These are phyloP conservation scores for Leucoptera coffeella DNA, from an alignment of 2,888 invertebrate species.

Conservation along the genomic window DNA sequence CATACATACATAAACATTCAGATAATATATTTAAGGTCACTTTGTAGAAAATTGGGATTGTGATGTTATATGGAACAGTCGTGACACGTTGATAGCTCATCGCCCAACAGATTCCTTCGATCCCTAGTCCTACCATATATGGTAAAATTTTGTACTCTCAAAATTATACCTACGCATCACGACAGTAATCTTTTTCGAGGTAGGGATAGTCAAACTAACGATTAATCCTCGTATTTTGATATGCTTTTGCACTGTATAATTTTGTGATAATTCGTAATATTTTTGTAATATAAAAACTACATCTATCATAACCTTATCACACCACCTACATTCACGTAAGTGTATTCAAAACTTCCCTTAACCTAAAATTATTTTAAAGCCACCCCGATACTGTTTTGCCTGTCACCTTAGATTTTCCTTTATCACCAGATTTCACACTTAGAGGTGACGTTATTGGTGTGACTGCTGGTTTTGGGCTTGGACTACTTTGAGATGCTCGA, in stretches of 20 bases:
- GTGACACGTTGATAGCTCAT: no score
- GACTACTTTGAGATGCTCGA: conserved; percentile 5
- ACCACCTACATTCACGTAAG: background rate
- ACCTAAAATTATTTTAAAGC: conserved; percentile 39
- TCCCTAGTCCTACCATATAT: no score
- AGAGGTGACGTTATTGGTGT: conserved; percentile 7
- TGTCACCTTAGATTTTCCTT: conserved; percentile 67
- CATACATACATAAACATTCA: no score
- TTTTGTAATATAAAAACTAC: background rate
- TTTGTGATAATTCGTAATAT: background rate
- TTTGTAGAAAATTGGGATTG: no score
- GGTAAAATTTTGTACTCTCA: no score
- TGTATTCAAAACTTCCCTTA: background rate
- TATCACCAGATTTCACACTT: conserved; percentile 27
- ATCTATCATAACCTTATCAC: background rate
- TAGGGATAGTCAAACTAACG: background rate
- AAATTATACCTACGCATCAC: no score
- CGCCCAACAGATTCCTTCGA: no score
- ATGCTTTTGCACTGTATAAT: background rate
- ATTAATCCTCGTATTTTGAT: background rate
- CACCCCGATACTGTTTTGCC: conserved; percentile 70
- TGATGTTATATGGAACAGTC: no score
- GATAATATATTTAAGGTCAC: no score
- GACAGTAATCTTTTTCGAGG: no score
- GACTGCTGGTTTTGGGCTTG: conserved; percentile 6